These are phyloP conservation scores for Ictalurus furcatus DNA, from an alignment of 2,113 vertebrate genomes.

Conservation along the genomic window DNA sequence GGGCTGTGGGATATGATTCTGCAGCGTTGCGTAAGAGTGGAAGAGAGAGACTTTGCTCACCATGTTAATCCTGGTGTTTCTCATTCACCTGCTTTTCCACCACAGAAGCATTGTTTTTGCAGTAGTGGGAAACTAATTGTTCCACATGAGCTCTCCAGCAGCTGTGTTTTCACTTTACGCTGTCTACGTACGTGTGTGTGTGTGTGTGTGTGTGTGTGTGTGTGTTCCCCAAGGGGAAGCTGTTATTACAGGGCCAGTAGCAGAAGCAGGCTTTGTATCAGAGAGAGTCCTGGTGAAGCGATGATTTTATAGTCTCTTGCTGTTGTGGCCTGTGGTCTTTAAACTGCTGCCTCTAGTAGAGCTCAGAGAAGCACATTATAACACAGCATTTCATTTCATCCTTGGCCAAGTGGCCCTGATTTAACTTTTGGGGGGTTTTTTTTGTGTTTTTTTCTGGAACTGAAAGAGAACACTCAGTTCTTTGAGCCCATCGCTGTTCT, in stretches of 20 bases:
- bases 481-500: not conserved
- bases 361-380: not conserved
- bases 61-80: not conserved
- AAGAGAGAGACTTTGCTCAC: not conserved
- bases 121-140: conserved; percentile 27
- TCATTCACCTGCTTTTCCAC: conserved; percentile 29
- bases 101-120: conserved; percentile 12
- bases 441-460: not conserved
- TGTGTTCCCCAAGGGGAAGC: conserved; percentile 4
- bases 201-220: conserved; percentile 24
- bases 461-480: conserved; percentile 21
- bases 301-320: conserved; percentile 36
- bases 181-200: not conserved
- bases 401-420: conserved; percentile 23
- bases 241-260: conserved; percentile 10
- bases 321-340: conserved; percentile 24
- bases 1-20: conserved; percentile 7
- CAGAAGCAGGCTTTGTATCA: conserved; percentile 15
- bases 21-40: not conserved
- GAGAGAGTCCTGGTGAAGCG: conserved; percentile 12
- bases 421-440: conserved; percentile 1
- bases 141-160: conserved; percentile 17
- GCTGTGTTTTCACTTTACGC: conserved; percentile 18
- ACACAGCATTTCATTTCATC: conserved; percentile 23
- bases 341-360: conserved; percentile 26